A percentile compares a stretch with the other conserved stretches of the same genome.
Conservation (phyloP, 2,888 invertebrate species). For the Eucera pruinosa region DNA sequence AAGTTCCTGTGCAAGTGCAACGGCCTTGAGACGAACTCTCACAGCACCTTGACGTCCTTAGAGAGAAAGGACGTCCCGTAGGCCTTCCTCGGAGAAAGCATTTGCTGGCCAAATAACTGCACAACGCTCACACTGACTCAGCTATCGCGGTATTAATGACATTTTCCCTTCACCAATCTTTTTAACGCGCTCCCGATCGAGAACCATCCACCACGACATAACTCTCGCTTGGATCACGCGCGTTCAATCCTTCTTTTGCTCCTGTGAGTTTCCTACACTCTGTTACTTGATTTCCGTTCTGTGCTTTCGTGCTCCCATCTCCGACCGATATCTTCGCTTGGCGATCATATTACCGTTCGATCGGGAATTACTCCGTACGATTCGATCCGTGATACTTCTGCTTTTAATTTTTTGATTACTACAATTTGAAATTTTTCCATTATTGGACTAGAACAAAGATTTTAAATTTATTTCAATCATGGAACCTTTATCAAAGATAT, state of each 20-base stretch:
- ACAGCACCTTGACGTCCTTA: slow-evolving; percentile 67
- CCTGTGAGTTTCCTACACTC: neutral
- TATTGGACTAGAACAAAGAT: no score
- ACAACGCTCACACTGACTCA: slow-evolving; percentile 33
- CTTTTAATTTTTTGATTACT: no score
- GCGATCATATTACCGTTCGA: neutral
- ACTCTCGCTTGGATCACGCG: slow-evolving; percentile 31
- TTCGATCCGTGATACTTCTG: no score
- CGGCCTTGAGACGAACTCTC: slow-evolving; percentile 70
- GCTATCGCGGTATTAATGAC: slow-evolving; percentile 53
- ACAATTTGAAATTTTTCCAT: no score
- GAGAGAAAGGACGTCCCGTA: slow-evolving; percentile 70
- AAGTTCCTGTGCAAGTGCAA: slow-evolving; percentile 59
- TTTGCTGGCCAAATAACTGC: slow-evolving; percentile 59
- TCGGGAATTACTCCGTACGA: no score
- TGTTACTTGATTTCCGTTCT: neutral
- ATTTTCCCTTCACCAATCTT: slow-evolving; percentile 68
- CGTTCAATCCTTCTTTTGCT: slow-evolving; percentile 27
- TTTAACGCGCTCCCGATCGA: slow-evolving; percentile 38
- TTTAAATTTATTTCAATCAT: no score
- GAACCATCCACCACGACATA: slow-evolving; percentile 19
- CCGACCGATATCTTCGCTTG: slow-evolving; percentile 28
- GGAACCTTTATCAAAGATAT: no score
- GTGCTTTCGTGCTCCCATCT: neutral
- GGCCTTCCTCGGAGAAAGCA: slow-evolving; percentile 72